Evolutionary conservation across 2,797 vertebrate species (phyloP), one percentile per base, ranked within the genome.

Genomic region (Melanotaenia maccullochi): DNA sequence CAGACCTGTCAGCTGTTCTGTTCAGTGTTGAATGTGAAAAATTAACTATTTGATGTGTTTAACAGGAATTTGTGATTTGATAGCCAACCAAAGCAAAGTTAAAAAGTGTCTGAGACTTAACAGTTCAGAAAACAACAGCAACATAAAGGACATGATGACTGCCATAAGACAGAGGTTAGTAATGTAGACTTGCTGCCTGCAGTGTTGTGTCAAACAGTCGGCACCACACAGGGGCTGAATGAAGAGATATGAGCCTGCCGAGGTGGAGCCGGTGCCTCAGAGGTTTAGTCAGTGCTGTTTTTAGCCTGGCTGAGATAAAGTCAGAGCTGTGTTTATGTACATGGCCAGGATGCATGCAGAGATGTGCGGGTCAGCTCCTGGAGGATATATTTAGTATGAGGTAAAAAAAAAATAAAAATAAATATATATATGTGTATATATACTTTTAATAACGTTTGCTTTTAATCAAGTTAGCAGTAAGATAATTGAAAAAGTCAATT

Each of bases 331-430:
- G 78, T 79, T 80, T 82, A 79, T 87, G 88, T 78, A 63, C 55
- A 38, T 32, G 68, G 42, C 6, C 58, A 75, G 76, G 83, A 85
- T 80, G 70, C 62, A 58, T 65, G 71, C 67, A 38, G 74, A 59
- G 79, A 81, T 66, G 75, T 75, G 84, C 62, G 65, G 81, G 71
- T 71, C 82, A 81, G 71, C 83, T 85, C 79, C 64, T 57, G 73
- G 42, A 35, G 63, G 81, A 60, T 93, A 92, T 88, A 87, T 92
- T 91, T 93, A 92, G 92, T 33, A 38, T 49, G 65, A 76, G 78
- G 78, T 58, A 69, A 68, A 30, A 4, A 30, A 30, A 30, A 30
- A 68, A 30, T 4, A 30, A 5, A 30, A 30, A 30, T 5, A 30
- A 30, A 30, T 30, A 30, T 30, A 30, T 30, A 30, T 28, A 28